phyloP scores from a whole-genome alignment of 2,113 vertebrate species.

The Motacilla alba region DNA sequence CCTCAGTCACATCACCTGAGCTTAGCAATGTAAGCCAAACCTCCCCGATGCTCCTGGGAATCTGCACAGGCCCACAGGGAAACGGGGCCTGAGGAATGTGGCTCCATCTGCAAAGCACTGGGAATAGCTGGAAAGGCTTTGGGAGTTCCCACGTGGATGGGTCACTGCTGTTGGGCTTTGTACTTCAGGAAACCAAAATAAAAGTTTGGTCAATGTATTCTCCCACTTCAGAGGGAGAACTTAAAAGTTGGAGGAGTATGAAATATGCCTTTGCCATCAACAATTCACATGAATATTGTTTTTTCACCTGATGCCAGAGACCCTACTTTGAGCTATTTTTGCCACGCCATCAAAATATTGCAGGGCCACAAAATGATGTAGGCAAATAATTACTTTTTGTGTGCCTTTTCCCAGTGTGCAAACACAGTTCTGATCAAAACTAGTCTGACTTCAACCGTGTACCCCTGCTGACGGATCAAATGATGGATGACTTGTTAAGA shows the following conservation, averaged over 20 bases:
- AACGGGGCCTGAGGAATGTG: neutral
- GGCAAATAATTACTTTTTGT: constrained; percentile 11
- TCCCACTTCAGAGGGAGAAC: constrained; percentile 12
- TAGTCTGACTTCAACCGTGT: neutral
- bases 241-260: neutral
- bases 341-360: neutral
- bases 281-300: neutral
- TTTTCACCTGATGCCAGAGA: neutral
- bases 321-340: constrained; percentile 23
- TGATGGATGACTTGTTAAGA: neutral
- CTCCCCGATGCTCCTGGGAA: neutral
- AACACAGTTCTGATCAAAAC: neutral
- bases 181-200: constrained; percentile 11
- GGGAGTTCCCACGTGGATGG: neutral
- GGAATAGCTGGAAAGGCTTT: neutral
- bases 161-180: neutral
- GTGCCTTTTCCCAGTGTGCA: neutral
- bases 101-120: neutral
- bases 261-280: neutral
- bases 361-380: neutral
- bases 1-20: neutral
- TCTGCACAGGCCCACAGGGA: neutral
- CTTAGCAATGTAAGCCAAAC: neutral
- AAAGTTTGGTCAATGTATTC: neutral
- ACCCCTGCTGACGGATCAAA: neutral